Evolutionary conservation across 2,888 invertebrate genomes (phyloP), one percentile per base, ranked within the genome.

Genomic region (Stenoptilia bipunctidactyla): DNA sequence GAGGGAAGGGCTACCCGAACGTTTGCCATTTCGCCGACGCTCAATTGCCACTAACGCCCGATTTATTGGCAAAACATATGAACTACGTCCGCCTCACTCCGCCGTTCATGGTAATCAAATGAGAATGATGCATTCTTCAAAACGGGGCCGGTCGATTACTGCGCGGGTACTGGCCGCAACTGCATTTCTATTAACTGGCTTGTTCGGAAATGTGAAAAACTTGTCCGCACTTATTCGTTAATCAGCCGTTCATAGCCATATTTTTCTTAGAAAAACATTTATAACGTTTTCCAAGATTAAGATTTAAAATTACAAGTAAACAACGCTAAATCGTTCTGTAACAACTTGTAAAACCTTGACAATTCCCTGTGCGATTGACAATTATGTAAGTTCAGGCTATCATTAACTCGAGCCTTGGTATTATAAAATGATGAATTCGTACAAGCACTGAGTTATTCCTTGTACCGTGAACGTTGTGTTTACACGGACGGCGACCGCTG

Each of bases 21-120:
- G 20, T 30, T 30, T 30, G 56, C 53, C 51, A 49, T 61, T 64
- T 62, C 49, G 54, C 52, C 48, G 30, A 30, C 57, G 51, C 52
- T 49, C 50, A 58, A 63, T 63, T 56, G 58, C 56, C 45, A 47
- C 45, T 53, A 58, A 60, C 49, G 39, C 34, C 53, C 52, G 57
- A 64, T 63, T 64, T 61, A 64, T 59, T 57, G 55, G 55, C 55
- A 30, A 30, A 30, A 30, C 30, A 30, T 30, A 30, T 30, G 30
- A 30, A 12, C 30, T 8, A 30, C 30, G 30, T 30, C 30, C 30
- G 30, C 30, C 20, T 30, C 12, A 12, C 30, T n/a, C 6, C n/a
- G n/a, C 30, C 30, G 12, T 30, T 30, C 30, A 30, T 30, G 30
- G 30, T 12, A 30, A 30, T 30, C 30, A 30, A 30, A 30, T 30